Evolutionary conservation across 2,113 vertebrate genomes (phyloP), one percentile per base, ranked within the genome.

Genomic region (Oenanthe oenanthe): DNA sequence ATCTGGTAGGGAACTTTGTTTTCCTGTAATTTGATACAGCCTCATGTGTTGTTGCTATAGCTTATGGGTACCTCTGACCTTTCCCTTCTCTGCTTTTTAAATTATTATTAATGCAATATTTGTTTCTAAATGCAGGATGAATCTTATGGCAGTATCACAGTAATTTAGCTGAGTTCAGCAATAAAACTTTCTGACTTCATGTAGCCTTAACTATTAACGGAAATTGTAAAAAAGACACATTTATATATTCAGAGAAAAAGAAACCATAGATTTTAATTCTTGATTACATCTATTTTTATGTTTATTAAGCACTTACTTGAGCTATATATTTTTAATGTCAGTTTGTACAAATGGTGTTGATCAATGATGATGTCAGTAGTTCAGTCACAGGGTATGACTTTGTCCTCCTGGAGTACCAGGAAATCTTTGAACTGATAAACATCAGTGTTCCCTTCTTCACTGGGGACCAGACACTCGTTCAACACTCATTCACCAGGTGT

Each of bases 1-100:
- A 89, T 88, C 85, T 92, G 82, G 42, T 92, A 28, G 63, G 50
- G 85, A 88, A 62, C 28, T 91, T 96, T 88, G 80, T 81, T 92
- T 90, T 1, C 1, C 36, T 92, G 75, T 85, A 62, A 85, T 82
- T 87, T 72, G 36, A 88, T 83, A 36, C 54, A 80, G 42, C 38
- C 47, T 86, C 12, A 2, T 66, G 76, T 40, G 38, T 79, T 53
- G 48, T 45, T 86, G 48, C 67, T 95, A 61, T 80, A 84, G 70
- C 18, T 92, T 60, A 43, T 21, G 68, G 70, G 50, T 93, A 72
- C 74, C 36, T 82, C 53, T 67, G 78, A 50, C 45, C 62, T 88
- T 87, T 82, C 63, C 29, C 36, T 88, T 88, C 28, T 68, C 48
- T 92, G 45, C 25, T 74, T 71, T 81, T 79, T 42, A 5, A 5